Conservation (phyloP, 1,140 invertebrate genomes). For the Hylaeus anthracinus region DNA sequence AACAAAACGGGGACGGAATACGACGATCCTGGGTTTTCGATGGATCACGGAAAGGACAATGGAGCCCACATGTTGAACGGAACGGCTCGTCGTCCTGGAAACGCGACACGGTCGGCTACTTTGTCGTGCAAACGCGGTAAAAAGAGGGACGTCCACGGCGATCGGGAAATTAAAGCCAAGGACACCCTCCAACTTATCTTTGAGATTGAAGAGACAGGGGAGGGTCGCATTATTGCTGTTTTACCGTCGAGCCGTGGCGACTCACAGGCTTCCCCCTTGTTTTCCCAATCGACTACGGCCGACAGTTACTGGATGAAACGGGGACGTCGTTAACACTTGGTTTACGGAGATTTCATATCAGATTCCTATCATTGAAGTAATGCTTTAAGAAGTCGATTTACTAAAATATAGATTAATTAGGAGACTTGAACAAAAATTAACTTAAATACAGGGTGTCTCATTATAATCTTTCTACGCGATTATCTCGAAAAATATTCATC, state of each 20-base stretch:
- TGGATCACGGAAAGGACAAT: neutral
- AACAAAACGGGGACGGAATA: neutral
- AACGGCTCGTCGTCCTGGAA: slow-evolving; percentile 3
- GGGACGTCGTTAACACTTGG: neutral
- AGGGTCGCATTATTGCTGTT: slow-evolving; percentile 4
- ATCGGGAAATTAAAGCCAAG: slow-evolving; percentile 33
- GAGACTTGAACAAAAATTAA: too few species aligned
- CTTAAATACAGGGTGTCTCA: too few species aligned
- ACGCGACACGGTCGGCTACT: slow-evolving; percentile 14
- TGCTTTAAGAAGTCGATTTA: too few species aligned
- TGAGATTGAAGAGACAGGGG: slow-evolving; percentile 3
- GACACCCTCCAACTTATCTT: slow-evolving; percentile 20
- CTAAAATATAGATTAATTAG: too few species aligned
- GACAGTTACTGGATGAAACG: neutral
- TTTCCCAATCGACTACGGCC: neutral
- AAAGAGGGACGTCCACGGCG: slow-evolving; percentile 14
- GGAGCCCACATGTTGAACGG: slow-evolving; percentile 34
- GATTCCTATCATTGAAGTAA: too few species aligned
- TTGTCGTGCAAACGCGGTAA: neutral
- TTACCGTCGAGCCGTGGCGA: neutral
- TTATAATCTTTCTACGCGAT: too few species aligned
- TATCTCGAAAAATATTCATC: too few species aligned
- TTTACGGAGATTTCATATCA: too few species aligned
- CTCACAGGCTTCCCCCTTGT: neutral
- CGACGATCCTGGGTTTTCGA: neutral